Base-by-base conservation (phyloP, 2,888 invertebrate genomes). In the Cantharis nigra region DNA sequence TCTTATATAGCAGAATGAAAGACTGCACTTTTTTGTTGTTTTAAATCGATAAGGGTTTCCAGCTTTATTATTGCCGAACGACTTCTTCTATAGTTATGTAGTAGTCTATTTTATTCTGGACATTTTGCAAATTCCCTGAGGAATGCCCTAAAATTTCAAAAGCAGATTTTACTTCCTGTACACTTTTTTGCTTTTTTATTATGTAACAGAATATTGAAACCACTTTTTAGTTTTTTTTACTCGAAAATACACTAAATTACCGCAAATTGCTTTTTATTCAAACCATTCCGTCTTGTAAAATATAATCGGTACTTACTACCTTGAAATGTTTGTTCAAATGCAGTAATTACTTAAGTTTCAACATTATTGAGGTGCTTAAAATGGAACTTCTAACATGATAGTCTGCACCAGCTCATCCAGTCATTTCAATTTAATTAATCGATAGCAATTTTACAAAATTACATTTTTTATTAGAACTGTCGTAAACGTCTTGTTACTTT, bases 321-420 rank as follows among this genome's bases (percentile, higher is more conserved):
- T 49, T 49, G n/a, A 49, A 49, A 49, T 49, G 49, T 49, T 49
- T 49, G 49, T 67, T 67, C 23, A n/a, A 26, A n/a, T 67, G 26
- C 65, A 67, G 65, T 67, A 67, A 67, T 67, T 67, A 67, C 26
- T 67, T 67, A 67, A 67, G 65, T 67, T 65, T 65, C 20, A 65
- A 23, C 23, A 20, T 65, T 23, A 65, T 13, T 67, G 16, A n/a
- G n/a, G 65, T 67, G 26, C 26, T 20, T 23, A 67, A 20, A 67
- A 23, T 0, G 11, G 26, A 67, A 67, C 26, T 67, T 20, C 23
- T 16, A 67, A 67, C 72, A 14, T 26, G 10, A 49, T n/a, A 49
- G 49, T 49, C 49, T n/a, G 7, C 49, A 49, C n/a, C n/a, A 49
- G n/a, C 49, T 49, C 49, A 49, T 49, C n/a, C 49, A n/a, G n/a